These are phyloP conservation scores for Crossaster papposus DNA, from an alignment of 53 echinoderm and acorn worm genomes.

Conservation along the genomic window DNA sequence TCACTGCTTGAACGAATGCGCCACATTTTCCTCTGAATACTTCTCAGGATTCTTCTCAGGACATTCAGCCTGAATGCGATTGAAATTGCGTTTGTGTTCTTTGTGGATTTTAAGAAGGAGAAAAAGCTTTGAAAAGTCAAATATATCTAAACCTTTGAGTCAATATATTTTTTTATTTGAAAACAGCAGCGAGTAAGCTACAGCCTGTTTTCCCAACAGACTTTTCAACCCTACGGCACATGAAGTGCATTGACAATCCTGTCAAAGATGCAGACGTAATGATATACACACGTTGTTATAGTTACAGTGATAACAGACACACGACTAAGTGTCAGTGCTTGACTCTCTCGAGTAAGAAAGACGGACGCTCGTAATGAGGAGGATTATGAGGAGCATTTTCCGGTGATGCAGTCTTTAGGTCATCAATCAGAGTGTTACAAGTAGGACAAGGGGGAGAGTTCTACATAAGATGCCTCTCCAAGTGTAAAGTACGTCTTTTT, in stretches of 20 bases:
- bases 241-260: background rate
- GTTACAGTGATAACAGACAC: background rate
- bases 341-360: background rate
- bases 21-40: no score
- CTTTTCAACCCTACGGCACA: background rate
- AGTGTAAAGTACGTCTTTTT: conserved; percentile 34
- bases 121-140: no score
- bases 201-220: background rate
- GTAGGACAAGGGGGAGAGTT: background rate
- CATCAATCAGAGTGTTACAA: conserved; percentile 16
- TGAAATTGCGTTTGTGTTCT: no score
- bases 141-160: no score
- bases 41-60: no score
- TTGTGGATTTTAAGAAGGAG: no score
- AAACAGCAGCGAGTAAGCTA: no score
- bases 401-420: background rate
- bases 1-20: no score
- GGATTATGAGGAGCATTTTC: conserved; percentile 19
- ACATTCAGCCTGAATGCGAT: no score
- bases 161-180: no score
- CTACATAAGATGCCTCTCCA: conserved; percentile 22
- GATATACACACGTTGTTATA: background rate
- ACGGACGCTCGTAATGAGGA: conserved; percentile 20
- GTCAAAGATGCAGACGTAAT: background rate
- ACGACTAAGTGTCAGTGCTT: background rate